phyloP scores from a whole-genome alignment of 2,888 invertebrate genomes.

The Caenorhabditis angaria region DNA sequence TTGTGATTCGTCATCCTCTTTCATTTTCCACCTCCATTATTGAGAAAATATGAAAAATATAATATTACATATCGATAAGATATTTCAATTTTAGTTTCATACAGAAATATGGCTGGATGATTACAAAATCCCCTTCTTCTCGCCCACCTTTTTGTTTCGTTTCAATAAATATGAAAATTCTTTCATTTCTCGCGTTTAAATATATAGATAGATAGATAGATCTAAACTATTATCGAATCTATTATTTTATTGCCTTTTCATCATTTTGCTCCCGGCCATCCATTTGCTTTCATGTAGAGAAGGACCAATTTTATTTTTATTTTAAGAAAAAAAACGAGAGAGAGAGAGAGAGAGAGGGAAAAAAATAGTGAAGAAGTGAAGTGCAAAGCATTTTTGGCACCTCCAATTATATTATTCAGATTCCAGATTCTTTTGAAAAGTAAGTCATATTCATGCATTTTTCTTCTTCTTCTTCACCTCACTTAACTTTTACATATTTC shows the following conservation, averaged over 20 bases:
- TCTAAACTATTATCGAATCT: constrained; percentile 2
- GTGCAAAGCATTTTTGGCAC: constrained; percentile 1
- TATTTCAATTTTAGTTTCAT: neutral
- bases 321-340: neutral
- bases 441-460: neutral
- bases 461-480: neutral
- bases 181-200: neutral
- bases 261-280: neutral
- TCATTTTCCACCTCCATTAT: neutral
- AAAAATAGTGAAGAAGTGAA: neutral
- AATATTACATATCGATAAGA: neutral
- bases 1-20: too few relatives aligned
- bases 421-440: constrained; percentile 3
- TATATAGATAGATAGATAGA: neutral
- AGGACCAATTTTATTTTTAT: too few relatives aligned
- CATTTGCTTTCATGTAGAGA: too few relatives aligned
- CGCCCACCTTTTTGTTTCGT: neutral
- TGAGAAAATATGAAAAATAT: too few relatives aligned
- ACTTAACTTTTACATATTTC: neutral
- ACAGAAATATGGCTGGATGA: neutral
- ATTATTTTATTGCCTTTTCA: constrained; percentile 2
- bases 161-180: neutral
- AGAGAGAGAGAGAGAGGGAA: neutral
- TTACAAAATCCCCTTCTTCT: constrained; percentile 2
- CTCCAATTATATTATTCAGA: neutral